phyloP scores from a whole-genome alignment of 2,797 vertebrate genomes.

The Phrynocephalus forsythii region DNA sequence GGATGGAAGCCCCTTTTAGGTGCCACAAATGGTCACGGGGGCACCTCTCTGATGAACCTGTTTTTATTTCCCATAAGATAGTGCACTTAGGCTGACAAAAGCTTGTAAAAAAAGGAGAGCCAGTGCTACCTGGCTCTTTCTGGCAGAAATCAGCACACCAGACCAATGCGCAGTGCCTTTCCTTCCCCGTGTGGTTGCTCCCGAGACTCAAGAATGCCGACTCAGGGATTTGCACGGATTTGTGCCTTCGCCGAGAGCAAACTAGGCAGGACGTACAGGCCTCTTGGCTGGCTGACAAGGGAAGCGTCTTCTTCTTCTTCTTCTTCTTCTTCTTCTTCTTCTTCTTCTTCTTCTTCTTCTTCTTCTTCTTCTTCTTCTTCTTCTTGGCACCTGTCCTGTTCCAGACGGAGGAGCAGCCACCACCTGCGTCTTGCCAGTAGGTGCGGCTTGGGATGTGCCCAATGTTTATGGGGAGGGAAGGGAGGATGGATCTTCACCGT shows the following conservation, averaged over 20 bases:
- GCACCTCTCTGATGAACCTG: too few species aligned
- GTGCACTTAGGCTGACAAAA: too few species aligned
- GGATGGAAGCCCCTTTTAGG: conserved; percentile 14
- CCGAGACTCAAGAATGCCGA: conserved; percentile 66
- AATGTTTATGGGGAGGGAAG: conserved; percentile 57
- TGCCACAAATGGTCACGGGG: too few species aligned
- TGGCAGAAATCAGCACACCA: too few species aligned
- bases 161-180: conserved; percentile 38
- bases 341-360: conserved; percentile 15
- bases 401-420: conserved; percentile 38
- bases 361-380: conserved; percentile 18
- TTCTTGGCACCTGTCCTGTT: conserved; percentile 50
- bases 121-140: too few species aligned
- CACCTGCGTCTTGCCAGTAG: conserved; percentile 32
- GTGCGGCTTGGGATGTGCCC: conserved; percentile 51
- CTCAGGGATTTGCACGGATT: conserved; percentile 33
- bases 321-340: conserved; percentile 15
- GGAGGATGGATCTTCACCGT: neutral
- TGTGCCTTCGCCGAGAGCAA: conserved; percentile 66
- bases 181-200: conserved; percentile 63
- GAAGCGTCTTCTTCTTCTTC: neutral
- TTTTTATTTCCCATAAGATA: conserved; percentile 15
- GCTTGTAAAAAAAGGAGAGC: too few species aligned
- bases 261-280: conserved; percentile 69
- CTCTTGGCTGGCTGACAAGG: conserved; percentile 51